Evolutionary conservation across 2,113 vertebrate species (phyloP), one percentile per base, ranked within the genome.

Genomic region (Numenius arquata): DNA sequence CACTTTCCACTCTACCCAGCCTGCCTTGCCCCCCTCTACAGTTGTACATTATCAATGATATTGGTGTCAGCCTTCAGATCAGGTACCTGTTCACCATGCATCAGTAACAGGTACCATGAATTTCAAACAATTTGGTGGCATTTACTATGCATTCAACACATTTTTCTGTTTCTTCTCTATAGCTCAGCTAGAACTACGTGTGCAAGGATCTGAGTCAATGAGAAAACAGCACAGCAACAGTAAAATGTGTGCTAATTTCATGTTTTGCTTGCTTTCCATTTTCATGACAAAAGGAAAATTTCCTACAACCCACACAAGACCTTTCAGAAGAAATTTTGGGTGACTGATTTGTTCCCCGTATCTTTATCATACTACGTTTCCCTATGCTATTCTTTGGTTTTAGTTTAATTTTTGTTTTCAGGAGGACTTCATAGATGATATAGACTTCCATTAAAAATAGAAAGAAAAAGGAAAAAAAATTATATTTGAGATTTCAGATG

Each of bases 71-170:
- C n/a, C 30, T 80, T 65, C 56, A 61, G 36, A 34, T 47, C 22
- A 27, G 18, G 14, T 30, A 15, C 7, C 17, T 52, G 13, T 38
- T 62, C 23, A 70, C 14, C 7, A 23, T 2, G 2, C 45, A 43
- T 50, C 67, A 84, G 26, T 22, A 68, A 29, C 26, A 78, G 19
- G 0, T 23, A 77, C 38, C 30, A 25, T 4, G 45, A n/a, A 52
- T 18, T 89, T 81, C 21, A 20, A 40, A 73, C 0, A 0, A n/a
- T 43, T 43, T 63, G 1, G 1, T 63, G 66, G 7, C 13, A 45
- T 81, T 85, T 85, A 6, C 23, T 47, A 13, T 26, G 17, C 4
- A 2, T 45, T 66, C 52, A 15, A 43, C 30, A 48, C 4, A 43
- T 76, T 83, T 90, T 22, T 58, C 7, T 2, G 14, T 78, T 81